A percentile compares a stretch with the other conserved stretches of the same genome.
These are phyloP conservation scores for Aphaenogaster rudis DNA, from an alignment of 1,140 invertebrate genomes.

Conservation along the genomic window DNA sequence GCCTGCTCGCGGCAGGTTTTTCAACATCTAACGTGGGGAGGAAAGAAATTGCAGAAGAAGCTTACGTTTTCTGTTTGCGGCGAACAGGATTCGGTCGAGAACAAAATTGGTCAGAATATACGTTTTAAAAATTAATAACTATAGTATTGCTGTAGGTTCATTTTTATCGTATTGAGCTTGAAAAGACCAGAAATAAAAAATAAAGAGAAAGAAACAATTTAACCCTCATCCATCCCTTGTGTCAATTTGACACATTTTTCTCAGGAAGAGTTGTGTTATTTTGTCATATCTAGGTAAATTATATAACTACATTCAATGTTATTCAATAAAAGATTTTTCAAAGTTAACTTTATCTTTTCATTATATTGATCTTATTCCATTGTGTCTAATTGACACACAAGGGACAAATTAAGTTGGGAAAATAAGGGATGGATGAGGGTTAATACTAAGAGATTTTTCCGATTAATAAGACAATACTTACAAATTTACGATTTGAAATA, in stretches of 20 bases:
- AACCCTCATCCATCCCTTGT: no score
- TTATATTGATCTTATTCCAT: no score
- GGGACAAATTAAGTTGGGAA: no score
- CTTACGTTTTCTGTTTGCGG: conserved; percentile 1
- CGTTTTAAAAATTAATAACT: conserved; percentile 4
- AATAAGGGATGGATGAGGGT: not conserved
- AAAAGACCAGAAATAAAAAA: not conserved
- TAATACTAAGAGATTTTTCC: not conserved
- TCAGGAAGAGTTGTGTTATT: no score
- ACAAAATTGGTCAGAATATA: not conserved
- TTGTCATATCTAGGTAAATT: no score
- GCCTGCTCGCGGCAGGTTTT: conserved; percentile 49
- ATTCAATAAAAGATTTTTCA: no score
- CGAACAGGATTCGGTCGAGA: not conserved
- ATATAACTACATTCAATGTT: no score
- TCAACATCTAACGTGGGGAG: not conserved
- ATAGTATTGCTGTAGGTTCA: not conserved
- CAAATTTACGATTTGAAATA: conserved; percentile 13
- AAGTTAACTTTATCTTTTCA: no score
- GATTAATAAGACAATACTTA: not conserved
- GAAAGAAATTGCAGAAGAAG: conserved; percentile 21
- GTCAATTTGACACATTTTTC: no score
- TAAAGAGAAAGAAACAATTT: not conserved
- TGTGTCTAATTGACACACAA: no score
- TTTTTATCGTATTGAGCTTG: not conserved